Evolutionary conservation across 2,888 invertebrate species (phyloP), one percentile per base, ranked within the genome.

Genomic region (Coelinius sp.): DNA sequence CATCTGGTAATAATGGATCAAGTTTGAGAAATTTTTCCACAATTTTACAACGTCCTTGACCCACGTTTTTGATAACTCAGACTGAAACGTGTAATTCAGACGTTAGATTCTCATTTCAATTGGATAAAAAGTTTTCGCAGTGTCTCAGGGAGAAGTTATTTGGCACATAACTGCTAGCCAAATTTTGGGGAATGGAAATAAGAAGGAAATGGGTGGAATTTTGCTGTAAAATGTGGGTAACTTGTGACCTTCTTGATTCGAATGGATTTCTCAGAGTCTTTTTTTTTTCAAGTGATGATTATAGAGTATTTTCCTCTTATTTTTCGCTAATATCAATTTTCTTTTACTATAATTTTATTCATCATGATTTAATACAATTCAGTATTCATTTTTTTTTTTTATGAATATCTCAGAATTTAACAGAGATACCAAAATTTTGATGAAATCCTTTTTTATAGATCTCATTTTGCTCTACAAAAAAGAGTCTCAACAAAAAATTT

Each of bases 21-120:
- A 56, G 5, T 31, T 35, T 4, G 10, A 59, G 1, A n/a, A n/a
- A n/a, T n/a, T 49, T 49, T 17, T 49, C 46, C 46, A n/a, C 6
- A 14, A 49, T 49, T 20, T 49, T 49, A 2, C 46, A 17, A 12
- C 59, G 35, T 35, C 59, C 59, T 35, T 59, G 59, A 59, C 59
- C 59, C 35, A 8, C 5, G 17, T 17, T 17, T 27, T 25, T 59
- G 31, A 35, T 25, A 31, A 20, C 20, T 5, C 46, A 20, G 25
- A 22, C 17, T 35, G 12, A 59, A 20, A 17, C 8, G 20, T 31
- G 59, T 31, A 59, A 59, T 59, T 17, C 25, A 59, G 59, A 27
- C 56, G 56, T 25, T 35, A 31, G 35, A 59, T 59, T 59, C 59
- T 17, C 59, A 59, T 59, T n/a, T 59, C 59, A 59, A 31, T 59